Percentiles rank a stretch among this genome's conserved stretches.
Evolutionary conservation across 2,113 vertebrate genomes (phyloP).

Genomic region (Odontesthes bonariensis): DNA sequence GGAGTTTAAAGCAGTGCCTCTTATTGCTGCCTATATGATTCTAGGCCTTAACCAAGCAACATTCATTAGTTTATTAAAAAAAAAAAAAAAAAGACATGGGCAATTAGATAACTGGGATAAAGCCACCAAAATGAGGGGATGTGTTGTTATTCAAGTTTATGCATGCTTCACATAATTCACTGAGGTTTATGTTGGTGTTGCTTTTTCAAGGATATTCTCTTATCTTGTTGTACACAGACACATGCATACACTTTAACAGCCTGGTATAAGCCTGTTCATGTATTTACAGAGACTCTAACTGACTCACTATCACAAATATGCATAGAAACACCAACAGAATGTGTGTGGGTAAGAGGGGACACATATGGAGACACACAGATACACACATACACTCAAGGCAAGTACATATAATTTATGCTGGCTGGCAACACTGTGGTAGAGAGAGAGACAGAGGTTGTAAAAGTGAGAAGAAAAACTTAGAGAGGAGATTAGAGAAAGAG

Average conservation of each 20-base stretch:
- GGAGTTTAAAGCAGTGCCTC: slow-evolving; percentile 76
- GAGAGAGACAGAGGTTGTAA: slow-evolving; percentile 53
- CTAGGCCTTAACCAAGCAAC: slow-evolving; percentile 70
- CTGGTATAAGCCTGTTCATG: slow-evolving; percentile 57
- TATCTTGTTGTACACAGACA: slow-evolving; percentile 75
- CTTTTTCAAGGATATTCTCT: slow-evolving; percentile 75
- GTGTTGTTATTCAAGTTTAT: slow-evolving; percentile 79
- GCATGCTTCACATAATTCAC: slow-evolving; percentile 73
- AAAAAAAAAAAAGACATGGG: slow-evolving; percentile 60
- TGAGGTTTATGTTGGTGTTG: slow-evolving; percentile 72
- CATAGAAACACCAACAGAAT: slow-evolving; percentile 40
- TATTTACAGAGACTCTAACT: slow-evolving; percentile 64
- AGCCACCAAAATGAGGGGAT: slow-evolving; percentile 73
- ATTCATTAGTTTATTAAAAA: slow-evolving; percentile 83
- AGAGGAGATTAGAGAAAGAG: slow-evolving; percentile 65
- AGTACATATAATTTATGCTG: slow-evolving; percentile 34
- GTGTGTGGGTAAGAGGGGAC: slow-evolving; percentile 26
- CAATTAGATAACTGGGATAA: slow-evolving; percentile 82
- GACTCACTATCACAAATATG: slow-evolving; percentile 51
- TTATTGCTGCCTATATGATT: slow-evolving; percentile 79
- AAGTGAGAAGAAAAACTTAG: slow-evolving; percentile 47
- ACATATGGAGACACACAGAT: slow-evolving; percentile 11
- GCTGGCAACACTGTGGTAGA: slow-evolving; percentile 26
- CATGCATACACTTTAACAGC: slow-evolving; percentile 69
- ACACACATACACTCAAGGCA: background rate